phyloP scores from a whole-genome alignment of 2,888 invertebrate genomes.

The Caradrina clavipalpis region DNA sequence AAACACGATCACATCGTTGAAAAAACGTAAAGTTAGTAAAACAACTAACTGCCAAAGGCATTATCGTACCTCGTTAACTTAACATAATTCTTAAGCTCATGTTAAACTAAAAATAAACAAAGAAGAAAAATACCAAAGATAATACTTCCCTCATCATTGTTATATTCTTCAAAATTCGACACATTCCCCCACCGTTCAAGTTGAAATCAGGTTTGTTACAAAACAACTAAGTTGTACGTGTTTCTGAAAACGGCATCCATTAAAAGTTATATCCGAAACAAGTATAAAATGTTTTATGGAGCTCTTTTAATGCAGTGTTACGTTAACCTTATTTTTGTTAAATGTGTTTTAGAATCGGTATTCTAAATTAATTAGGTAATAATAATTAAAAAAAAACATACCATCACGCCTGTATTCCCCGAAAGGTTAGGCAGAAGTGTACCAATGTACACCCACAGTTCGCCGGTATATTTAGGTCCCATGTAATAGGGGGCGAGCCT shows the following conservation, averaged over 20 bases:
- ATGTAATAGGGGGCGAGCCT: too few relatives aligned
- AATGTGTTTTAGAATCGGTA: constrained; percentile 24
- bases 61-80: background rate
- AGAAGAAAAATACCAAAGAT: constrained; percentile 15
- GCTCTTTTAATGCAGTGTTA: constrained; percentile 31
- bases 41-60: background rate
- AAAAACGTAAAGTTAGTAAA: background rate
- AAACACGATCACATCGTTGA: too few relatives aligned
- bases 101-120: constrained; percentile 24
- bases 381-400: too few relatives aligned
- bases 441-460: too few relatives aligned
- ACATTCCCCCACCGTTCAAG: constrained; percentile 39
- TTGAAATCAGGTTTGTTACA: constrained; percentile 46
- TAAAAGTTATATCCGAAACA: constrained; percentile 58
- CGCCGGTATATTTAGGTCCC: too few relatives aligned
- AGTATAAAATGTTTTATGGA: constrained; percentile 48
- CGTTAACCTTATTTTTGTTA: constrained; percentile 17
- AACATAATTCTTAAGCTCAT: constrained; percentile 1
- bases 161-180: constrained; percentile 43
- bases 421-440: too few relatives aligned
- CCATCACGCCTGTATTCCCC: too few relatives aligned
- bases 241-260: constrained; percentile 55
- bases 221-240: constrained; percentile 51
- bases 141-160: constrained; percentile 20
- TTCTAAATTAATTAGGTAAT: constrained; percentile 1